A percentile compares a stretch with the other conserved stretches of the same genome.
These are phyloP conservation scores for Helicolenus hilgendorfi DNA, from an alignment of 2,797 vertebrate genomes.

Conservation along the genomic window DNA sequence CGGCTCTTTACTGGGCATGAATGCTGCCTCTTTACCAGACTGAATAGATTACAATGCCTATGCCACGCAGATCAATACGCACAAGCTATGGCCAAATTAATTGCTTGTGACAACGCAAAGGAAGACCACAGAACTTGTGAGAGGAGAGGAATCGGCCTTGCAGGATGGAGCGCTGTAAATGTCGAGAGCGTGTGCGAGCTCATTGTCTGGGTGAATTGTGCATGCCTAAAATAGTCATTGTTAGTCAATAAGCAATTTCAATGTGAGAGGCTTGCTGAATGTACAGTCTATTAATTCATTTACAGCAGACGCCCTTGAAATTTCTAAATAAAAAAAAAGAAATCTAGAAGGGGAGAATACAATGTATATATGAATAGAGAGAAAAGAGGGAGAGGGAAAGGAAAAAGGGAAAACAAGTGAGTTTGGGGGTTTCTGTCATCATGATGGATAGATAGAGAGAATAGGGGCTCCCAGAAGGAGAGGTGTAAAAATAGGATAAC, in stretches of 20 bases:
- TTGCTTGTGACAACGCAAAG: constrained; percentile 87
- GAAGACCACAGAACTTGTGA: constrained; percentile 67
- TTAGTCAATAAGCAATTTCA: constrained; percentile 77
- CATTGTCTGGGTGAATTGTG: constrained; percentile 56
- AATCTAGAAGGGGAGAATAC: background rate
- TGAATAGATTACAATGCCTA: constrained; percentile 88
- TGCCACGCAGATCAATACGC: constrained; percentile 87
- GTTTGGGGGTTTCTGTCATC: constrained; percentile 79
- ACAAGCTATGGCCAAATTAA: constrained; percentile 89
- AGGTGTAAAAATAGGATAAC: constrained; percentile 85
- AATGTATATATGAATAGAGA: constrained; percentile 1
- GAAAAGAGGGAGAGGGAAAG: background rate
- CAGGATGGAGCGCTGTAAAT: background rate
- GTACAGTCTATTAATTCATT: constrained; percentile 49
- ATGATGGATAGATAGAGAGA: constrained; percentile 84
- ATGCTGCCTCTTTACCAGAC: constrained; percentile 75
- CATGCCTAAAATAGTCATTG: constrained; percentile 71
- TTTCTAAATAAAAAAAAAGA: constrained; percentile 1
- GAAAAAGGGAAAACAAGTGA: constrained; percentile 33
- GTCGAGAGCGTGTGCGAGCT: constrained; percentile 2
- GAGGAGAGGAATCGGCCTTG: constrained; percentile 36
- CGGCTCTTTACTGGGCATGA: constrained; percentile 38
- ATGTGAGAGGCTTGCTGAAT: constrained; percentile 25
- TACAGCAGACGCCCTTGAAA: constrained; percentile 38
- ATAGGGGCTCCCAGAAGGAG: constrained; percentile 79